phyloP scores from a whole-genome alignment of 1,140 invertebrate genomes.

The Nixonia krombeini region DNA sequence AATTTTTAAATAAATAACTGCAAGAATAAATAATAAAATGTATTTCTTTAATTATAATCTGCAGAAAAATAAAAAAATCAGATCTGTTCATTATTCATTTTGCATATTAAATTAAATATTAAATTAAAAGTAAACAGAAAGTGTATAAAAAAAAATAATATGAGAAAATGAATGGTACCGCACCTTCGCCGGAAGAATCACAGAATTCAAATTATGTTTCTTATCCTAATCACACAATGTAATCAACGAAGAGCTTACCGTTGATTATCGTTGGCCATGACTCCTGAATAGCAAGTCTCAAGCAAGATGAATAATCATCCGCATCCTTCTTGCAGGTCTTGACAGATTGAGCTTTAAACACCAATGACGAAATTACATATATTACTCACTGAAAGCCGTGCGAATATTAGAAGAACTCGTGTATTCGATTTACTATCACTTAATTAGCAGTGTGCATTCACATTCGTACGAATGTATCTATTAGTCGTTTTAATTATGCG shows the following conservation, averaged over 20 bases:
- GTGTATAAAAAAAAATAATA: too few species aligned
- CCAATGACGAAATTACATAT: slow-evolving; percentile 19
- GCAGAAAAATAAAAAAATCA: too few species aligned
- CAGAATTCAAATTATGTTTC: neutral
- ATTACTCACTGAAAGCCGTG: slow-evolving; percentile 3
- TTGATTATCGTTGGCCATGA: slow-evolving; percentile 62
- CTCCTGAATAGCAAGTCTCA: slow-evolving; percentile 66
- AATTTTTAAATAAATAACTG: too few species aligned
- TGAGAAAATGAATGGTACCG: too few species aligned
- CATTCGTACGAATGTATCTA: neutral
- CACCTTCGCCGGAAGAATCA: too few species aligned
- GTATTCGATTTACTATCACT: neutral
- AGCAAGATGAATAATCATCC: slow-evolving; percentile 62
- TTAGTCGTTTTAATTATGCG: neutral
- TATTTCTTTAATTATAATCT: too few species aligned
- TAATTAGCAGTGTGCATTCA: neutral
- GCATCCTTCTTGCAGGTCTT: slow-evolving; percentile 61
- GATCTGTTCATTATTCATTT: too few species aligned
- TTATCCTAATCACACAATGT: slow-evolving; percentile 7
- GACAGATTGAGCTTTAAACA: slow-evolving; percentile 47
- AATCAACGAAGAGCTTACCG: slow-evolving; percentile 53
- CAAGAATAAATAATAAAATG: too few species aligned
- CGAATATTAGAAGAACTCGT: neutral
- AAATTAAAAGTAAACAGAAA: too few species aligned
- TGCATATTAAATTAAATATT: too few species aligned